phyloP scores from a whole-genome alignment of 35 echinoderm and acorn worm genomes.

The Chiridota heheva region DNA sequence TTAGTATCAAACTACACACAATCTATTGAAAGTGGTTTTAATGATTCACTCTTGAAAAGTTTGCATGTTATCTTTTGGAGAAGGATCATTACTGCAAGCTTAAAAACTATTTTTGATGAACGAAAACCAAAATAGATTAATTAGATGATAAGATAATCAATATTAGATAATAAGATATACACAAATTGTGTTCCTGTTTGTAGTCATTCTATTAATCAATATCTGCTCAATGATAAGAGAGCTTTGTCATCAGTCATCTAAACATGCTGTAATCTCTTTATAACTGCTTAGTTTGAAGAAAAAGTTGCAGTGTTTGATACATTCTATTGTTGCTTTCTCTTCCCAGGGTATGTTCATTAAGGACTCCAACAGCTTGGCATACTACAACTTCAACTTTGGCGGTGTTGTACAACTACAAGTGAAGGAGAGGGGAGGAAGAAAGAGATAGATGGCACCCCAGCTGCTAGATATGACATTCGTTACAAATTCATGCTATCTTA shows the following conservation, averaged over 20 bases:
- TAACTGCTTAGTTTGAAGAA: not conserved
- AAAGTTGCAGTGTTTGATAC: not conserved
- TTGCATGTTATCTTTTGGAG: too few relatives aligned
- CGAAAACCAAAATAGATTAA: too few relatives aligned
- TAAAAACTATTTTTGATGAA: too few relatives aligned
- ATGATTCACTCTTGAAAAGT: too few relatives aligned
- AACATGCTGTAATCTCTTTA: not conserved
- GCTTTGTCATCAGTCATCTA: not conserved
- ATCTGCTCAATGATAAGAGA: not conserved
- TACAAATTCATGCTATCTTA: too few relatives aligned
- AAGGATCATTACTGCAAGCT: too few relatives aligned
- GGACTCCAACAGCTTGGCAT: constrained; percentile 90
- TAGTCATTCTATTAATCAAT: not conserved
- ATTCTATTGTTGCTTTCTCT: constrained; percentile 10
- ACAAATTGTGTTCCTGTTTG: too few relatives aligned
- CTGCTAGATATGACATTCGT: too few relatives aligned
- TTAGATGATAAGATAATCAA: too few relatives aligned
- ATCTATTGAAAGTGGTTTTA: too few relatives aligned
- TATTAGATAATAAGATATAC: too few relatives aligned
- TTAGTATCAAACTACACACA: too few relatives aligned
- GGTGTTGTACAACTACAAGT: constrained; percentile 79
- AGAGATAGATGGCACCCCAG: constrained; percentile 50
- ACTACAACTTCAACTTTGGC: constrained; percentile 80
- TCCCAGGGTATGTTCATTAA: constrained; percentile 89
- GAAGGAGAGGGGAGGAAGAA: constrained; percentile 95